A percentile compares a stretch with the other conserved stretches of the same genome.
phyloP scores from a whole-genome alignment of 2,113 vertebrate species.

The Lucifuga dentata region DNA sequence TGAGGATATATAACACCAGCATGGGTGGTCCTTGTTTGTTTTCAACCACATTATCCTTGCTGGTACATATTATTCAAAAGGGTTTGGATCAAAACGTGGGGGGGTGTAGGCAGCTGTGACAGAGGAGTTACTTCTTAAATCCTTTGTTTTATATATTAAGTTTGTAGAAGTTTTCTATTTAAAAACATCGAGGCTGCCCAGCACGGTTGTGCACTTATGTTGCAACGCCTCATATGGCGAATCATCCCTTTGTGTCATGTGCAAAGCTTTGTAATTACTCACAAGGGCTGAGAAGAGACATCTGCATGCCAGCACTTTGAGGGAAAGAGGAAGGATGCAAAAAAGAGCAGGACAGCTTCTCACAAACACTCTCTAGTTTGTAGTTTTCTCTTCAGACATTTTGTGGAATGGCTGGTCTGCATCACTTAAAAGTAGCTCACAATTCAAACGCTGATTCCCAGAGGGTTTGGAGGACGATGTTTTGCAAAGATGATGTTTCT shows the following conservation, averaged over 20 bases:
- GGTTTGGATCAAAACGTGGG: background rate
- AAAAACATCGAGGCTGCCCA: conserved; percentile 39
- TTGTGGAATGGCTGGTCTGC: conserved; percentile 41
- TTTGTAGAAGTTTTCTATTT: conserved; percentile 43
- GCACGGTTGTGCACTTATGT: conserved; percentile 19
- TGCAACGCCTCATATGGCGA: conserved; percentile 28
- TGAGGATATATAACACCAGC: conserved; percentile 14
- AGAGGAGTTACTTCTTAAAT: conserved; percentile 18
- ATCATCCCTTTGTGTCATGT: conserved; percentile 40
- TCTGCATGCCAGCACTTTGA: conserved; percentile 64
- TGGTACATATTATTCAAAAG: conserved; percentile 4
- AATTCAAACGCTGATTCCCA: conserved; percentile 38
- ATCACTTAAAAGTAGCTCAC: conserved; percentile 39
- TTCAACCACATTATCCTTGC: conserved; percentile 21
- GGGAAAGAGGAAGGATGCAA: conserved; percentile 66
- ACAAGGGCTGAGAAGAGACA: conserved; percentile 64
- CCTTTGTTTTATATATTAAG: conserved; percentile 15
- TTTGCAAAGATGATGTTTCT: conserved; percentile 36
- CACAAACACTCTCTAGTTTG: conserved; percentile 68
- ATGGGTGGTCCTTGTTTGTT: conserved; percentile 47
- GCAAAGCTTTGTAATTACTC: conserved; percentile 65
- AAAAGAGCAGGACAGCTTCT: conserved; percentile 60
- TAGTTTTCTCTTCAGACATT: conserved; percentile 59
- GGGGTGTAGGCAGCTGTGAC: conserved; percentile 20
- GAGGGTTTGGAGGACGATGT: conserved; percentile 33